A percentile compares a stretch with the other conserved stretches of the same genome.
Conservation (phyloP, 2,113 vertebrate species). For the Brachyhypopomus occidentalis region DNA sequence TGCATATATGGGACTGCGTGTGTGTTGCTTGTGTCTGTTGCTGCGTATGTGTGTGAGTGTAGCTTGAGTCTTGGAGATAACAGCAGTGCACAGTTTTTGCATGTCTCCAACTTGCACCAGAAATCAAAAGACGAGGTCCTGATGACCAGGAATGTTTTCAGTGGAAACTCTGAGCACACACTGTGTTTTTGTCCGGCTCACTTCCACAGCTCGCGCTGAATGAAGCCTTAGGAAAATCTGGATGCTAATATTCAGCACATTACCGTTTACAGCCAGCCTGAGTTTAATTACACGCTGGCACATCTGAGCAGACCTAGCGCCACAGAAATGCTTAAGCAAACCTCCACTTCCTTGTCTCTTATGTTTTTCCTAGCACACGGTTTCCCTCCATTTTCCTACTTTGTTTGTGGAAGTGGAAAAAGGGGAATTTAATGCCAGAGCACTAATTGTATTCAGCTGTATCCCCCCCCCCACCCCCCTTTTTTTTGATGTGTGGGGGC, state of each 20-base stretch:
- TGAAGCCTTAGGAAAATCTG: background rate
- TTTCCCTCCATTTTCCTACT: conserved; percentile 15
- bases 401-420: conserved; percentile 57
- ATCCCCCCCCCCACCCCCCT: conserved; percentile 58
- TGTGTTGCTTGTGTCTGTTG: conserved; percentile 7
- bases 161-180: background rate
- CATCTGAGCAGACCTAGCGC: conserved; percentile 5
- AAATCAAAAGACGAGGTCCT: background rate
- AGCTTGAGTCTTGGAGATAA: background rate
- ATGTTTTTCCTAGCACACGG: conserved; percentile 31
- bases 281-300: conserved; percentile 5
- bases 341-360: conserved; percentile 58
- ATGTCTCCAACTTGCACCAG: background rate
- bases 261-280: background rate
- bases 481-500: conserved; percentile 53
- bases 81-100: background rate
- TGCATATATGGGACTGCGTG: background rate
- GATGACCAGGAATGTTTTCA: background rate
- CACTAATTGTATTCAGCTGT: conserved; percentile 74
- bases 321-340: conserved; percentile 47
- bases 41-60: background rate
- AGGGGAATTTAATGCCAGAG: conserved; percentile 61
- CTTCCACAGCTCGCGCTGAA: background rate
- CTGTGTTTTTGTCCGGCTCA: background rate
- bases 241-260: background rate